Evolutionary conservation across 2,888 invertebrate species (phyloP).

Genomic region (Troides aeacus): DNA sequence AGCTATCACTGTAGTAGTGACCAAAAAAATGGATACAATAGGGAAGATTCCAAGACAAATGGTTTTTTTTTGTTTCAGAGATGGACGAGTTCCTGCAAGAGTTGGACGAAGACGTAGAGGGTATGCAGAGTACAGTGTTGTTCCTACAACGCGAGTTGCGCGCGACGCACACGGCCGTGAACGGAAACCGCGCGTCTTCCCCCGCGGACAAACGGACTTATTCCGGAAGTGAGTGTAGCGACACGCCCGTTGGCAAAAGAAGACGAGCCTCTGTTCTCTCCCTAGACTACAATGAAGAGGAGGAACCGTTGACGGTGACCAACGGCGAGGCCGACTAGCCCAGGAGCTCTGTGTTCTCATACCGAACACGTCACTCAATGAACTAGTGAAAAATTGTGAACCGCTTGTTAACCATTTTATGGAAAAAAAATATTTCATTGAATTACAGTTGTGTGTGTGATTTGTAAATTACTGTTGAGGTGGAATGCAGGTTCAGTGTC

Average conservation of each 20-base stretch:
- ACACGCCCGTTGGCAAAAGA: constrained; percentile 81
- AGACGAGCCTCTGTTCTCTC: constrained; percentile 86
- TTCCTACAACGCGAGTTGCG: constrained; percentile 96
- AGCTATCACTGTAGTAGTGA: not conserved
- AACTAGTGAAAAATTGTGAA: constrained; percentile 60
- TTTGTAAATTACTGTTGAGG: constrained; percentile 38
- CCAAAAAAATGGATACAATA: not conserved
- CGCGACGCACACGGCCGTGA: constrained; percentile 81
- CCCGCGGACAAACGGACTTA: constrained; percentile 69
- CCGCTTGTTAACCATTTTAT: constrained; percentile 48
- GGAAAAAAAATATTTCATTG: constrained; percentile 50
- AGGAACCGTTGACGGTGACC: constrained; percentile 84
- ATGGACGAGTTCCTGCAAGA: constrained; percentile 97
- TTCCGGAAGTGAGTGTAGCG: constrained; percentile 68
- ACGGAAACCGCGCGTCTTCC: constrained; percentile 56
- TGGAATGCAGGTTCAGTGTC: constrained; percentile 41
- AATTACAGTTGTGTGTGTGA: constrained; percentile 57
- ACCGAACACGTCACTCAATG: constrained; percentile 52
- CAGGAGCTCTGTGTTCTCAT: constrained; percentile 51
- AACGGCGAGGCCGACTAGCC: constrained; percentile 83
- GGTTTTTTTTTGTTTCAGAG: constrained; percentile 79
- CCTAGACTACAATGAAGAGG: constrained; percentile 87
- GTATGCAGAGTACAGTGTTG: constrained; percentile 98
- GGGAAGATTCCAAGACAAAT: not conserved
- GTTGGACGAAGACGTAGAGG: constrained; percentile 97